Conservation (phyloP, 2,113 vertebrate species). For the Dromaius novaehollandiae region DNA sequence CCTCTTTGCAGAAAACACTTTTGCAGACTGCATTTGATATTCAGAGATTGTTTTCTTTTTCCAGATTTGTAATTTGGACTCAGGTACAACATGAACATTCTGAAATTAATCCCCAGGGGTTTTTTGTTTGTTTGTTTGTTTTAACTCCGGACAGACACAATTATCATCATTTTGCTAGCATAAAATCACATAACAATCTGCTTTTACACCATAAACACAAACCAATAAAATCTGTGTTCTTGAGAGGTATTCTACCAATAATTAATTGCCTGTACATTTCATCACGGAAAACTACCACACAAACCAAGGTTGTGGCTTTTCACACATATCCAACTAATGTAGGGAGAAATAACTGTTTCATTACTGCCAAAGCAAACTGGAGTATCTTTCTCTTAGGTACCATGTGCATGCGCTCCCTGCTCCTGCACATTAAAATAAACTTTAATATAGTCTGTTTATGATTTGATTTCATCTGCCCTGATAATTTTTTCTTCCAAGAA, state of each 20-base stretch:
- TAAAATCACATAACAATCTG: neutral
- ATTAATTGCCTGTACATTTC: neutral
- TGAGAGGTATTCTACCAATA: neutral
- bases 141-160: neutral
- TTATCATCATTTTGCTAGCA: neutral
- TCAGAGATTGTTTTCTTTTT: neutral
- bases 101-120: neutral
- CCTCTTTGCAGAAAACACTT: neutral
- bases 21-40: neutral
- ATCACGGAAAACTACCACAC: neutral
- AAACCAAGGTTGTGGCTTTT: neutral
- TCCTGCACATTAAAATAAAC: neutral
- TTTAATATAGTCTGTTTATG: neutral
- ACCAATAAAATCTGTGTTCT: neutral
- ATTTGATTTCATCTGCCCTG: neutral
- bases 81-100: neutral
- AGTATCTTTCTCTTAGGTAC: neutral
- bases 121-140: too few relatives aligned
- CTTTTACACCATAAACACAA: neutral
- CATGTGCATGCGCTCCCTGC: too few relatives aligned
- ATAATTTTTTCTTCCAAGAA: neutral
- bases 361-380: neutral
- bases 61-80: neutral
- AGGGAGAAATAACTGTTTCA: neutral
- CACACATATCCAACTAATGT: neutral